Evolutionary conservation across 2,888 invertebrate species (phyloP).

Genomic region (Rhingia rostrata): DNA sequence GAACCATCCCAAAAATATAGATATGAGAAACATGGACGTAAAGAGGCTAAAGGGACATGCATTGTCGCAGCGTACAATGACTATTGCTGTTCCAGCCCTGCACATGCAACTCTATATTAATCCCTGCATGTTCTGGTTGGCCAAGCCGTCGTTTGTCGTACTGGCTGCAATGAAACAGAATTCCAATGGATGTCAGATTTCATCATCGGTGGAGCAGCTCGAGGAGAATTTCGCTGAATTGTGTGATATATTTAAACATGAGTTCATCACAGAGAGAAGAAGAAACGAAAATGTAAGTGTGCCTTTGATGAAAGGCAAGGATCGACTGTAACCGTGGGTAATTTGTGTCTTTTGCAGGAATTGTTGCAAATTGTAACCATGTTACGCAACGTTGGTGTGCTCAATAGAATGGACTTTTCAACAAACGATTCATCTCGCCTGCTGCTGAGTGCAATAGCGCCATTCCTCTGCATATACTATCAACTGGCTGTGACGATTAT

Average conservation of each 20-base stretch:
- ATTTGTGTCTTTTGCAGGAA: slow-evolving; percentile 80
- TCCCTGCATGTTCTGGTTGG: slow-evolving; percentile 88
- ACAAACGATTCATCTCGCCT: slow-evolving; percentile 81
- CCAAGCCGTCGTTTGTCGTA: slow-evolving; percentile 86
- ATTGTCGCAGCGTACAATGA: slow-evolving; percentile 87
- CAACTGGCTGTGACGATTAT: slow-evolving; percentile 83
- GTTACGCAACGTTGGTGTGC: slow-evolving; percentile 79
- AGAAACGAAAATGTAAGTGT: slow-evolving; percentile 83
- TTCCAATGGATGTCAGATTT: slow-evolving; percentile 67
- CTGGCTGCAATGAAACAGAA: slow-evolving; percentile 81
- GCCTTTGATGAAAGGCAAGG: too few species aligned
- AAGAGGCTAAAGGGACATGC: slow-evolving; percentile 85
- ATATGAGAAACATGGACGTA: slow-evolving; percentile 82
- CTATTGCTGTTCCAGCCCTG: slow-evolving; percentile 87
- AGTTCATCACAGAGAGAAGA: slow-evolving; percentile 86
- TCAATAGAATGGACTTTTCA: slow-evolving; percentile 78
- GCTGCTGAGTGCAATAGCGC: slow-evolving; percentile 86
- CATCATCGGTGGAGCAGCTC: slow-evolving; percentile 18
- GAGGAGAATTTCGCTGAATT: slow-evolving; percentile 75
- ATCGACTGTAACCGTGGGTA: background rate
- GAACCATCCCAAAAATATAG: slow-evolving; percentile 77
- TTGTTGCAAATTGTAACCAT: slow-evolving; percentile 82
- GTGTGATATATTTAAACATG: slow-evolving; percentile 85
- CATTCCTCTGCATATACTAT: slow-evolving; percentile 87
- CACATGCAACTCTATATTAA: slow-evolving; percentile 90